Percentiles rank a stretch among this genome's conserved stretches.
Conservation (phyloP, 2,888 invertebrate species). For the Exocentrus adspersus region DNA sequence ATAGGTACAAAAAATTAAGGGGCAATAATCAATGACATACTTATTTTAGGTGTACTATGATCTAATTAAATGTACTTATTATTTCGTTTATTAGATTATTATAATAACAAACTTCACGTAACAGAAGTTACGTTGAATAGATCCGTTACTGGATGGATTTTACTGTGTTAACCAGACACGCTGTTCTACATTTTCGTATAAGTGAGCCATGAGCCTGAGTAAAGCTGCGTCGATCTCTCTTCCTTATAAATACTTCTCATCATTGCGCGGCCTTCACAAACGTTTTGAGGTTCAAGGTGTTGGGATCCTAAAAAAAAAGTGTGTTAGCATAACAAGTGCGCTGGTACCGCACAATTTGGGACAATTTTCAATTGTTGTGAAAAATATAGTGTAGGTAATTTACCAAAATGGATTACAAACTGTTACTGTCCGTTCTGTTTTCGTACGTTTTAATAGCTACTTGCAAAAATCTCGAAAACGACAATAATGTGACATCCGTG, state of each 20-base stretch:
- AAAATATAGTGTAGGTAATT: neutral
- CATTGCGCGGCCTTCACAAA: conserved; percentile 56
- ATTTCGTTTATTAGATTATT: neutral
- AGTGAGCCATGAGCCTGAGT: conserved; percentile 56
- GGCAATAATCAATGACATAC: no score
- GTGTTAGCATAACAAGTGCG: conserved; percentile 7
- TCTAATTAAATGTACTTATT: neutral
- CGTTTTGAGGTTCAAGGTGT: conserved; percentile 59
- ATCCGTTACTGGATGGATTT: conserved; percentile 17
- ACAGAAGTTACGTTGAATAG: neutral
- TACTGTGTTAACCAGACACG: conserved; percentile 44
- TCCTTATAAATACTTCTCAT: conserved; percentile 58
- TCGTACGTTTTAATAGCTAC: conserved; percentile 26
- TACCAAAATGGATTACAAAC: conserved; percentile 34
- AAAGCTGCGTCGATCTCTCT: conserved; percentile 57
- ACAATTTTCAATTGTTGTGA: conserved; percentile 2
- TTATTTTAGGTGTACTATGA: no score
- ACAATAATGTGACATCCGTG: conserved; percentile 19
- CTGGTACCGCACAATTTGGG: neutral
- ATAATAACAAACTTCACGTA: neutral
- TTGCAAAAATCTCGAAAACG: conserved; percentile 27
- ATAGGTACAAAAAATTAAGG: no score
- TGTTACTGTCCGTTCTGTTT: conserved; percentile 30
- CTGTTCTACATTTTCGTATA: conserved; percentile 58
- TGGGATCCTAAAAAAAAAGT: conserved; percentile 18